Evolutionary conservation across 2,888 invertebrate genomes (phyloP), one percentile per base, ranked within the genome.

Genomic region (Diplolepis rosae): DNA sequence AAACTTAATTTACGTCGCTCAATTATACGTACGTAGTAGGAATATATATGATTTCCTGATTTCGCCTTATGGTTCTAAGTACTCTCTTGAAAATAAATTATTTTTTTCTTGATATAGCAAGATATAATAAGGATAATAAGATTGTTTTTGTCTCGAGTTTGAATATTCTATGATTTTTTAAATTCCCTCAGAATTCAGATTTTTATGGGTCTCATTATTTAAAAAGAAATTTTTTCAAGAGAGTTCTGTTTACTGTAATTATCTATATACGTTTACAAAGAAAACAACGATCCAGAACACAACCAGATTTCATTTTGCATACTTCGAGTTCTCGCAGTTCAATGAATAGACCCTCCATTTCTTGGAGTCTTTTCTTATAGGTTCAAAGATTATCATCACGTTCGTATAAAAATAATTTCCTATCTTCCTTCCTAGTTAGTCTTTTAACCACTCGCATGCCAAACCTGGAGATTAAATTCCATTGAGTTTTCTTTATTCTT

Each of bases 361-460:
- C 22, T 56, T 24, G 35, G 32, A 61, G 35, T 39, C 13, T 61
- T n/a, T 61, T 7, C 13, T 13, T 61, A 61, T 39, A 35, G 13
- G 18, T 24, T 35, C n/a, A 39, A 13, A 39, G 35, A 84, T 83
- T 81, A 83, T 83, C 81, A 80, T 83, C 81, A 83, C 83, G 79
- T 78, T 82, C 79, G 82, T 82, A 85, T 81, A 85, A 85, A 85
- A 85, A 85, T 85, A 85, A 83, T 83, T 83, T 72, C 79, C 75
- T 81, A 80, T 81, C 74, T 78, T 74, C 72, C 22, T 22, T 35
- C 35, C 56, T 61, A 39, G 35, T 61, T 35, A 61, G 35, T 61
- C 24, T 61, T 22, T 56, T 24, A 24, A 61, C n/a, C 56, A 39
- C 35, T 61, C 35, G 7, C 35, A 28, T 15, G 28, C n/a, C 27